Percentiles rank a stretch among this genome's conserved stretches.
These are phyloP conservation scores for Botia kubotai DNA, from an alignment of 2,797 vertebrate species.

Conservation along the genomic window DNA sequence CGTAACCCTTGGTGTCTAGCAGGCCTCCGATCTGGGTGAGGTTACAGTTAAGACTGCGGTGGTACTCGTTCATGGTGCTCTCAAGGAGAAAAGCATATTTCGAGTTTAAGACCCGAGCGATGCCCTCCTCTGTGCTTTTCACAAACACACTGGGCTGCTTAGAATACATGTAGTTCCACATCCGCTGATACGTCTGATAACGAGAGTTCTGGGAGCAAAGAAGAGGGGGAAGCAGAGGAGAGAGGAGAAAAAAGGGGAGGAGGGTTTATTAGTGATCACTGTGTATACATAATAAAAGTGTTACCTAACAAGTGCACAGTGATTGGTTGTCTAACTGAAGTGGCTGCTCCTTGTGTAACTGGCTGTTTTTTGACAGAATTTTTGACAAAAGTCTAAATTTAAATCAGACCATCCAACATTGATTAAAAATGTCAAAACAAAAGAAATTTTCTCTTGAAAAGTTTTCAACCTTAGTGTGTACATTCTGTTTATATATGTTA, in stretches of 20 bases:
- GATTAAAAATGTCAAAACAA: not conserved
- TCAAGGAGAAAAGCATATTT: conserved; percentile 91
- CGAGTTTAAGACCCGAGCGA: conserved; percentile 90
- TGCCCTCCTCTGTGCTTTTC: conserved; percentile 92
- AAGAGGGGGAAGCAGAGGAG: too few relatives aligned
- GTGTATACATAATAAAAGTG: not conserved
- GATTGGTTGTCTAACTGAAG: too few relatives aligned
- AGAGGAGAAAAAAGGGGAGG: too few relatives aligned
- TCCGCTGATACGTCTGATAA: conserved; percentile 92
- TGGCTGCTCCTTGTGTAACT: too few relatives aligned
- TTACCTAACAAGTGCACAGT: not conserved
- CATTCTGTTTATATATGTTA: not conserved
- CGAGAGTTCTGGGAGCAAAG: conserved; percentile 81
- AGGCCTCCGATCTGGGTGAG: conserved; percentile 91
- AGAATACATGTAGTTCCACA: conserved; percentile 96
- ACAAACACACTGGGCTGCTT: conserved; percentile 93
- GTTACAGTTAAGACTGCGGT: conserved; percentile 90
- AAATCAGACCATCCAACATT: not conserved
- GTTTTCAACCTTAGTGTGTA: not conserved
- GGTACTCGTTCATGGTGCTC: conserved; percentile 94
- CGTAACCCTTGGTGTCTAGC: conserved; percentile 92
- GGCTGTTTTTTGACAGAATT: too few relatives aligned
- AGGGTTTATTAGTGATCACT: not conserved
- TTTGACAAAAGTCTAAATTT: not conserved
- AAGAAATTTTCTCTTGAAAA: too few relatives aligned